These are phyloP conservation scores for Ginglymostoma cirratum DNA, from an alignment of 2,113 vertebrate species.

Conservation along the genomic window DNA sequence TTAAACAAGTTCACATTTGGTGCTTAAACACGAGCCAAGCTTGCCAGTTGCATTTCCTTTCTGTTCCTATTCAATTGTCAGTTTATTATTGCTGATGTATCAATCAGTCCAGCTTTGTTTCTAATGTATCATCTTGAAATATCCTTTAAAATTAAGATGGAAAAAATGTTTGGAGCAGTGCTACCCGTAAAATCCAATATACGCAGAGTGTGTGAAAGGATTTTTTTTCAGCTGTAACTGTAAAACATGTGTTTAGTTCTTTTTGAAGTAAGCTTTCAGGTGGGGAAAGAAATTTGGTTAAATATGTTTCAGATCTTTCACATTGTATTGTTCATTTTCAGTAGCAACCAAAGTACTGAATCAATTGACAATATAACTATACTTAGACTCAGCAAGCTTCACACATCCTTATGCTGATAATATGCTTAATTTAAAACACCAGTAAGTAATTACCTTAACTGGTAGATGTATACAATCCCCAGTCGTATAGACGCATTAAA, in stretches of 20 bases:
- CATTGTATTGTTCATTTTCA: not conserved
- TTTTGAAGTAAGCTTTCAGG: not conserved
- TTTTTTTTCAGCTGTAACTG: not conserved
- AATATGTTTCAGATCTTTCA: not conserved
- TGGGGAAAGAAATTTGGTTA: not conserved
- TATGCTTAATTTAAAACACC: not conserved
- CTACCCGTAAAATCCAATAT: not conserved
- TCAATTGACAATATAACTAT: not conserved
- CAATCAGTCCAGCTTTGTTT: not conserved
- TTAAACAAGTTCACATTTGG: not conserved
- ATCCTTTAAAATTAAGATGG: not conserved
- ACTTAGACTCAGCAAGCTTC: conserved; percentile 29
- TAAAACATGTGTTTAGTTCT: not conserved
- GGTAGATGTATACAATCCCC: not conserved
- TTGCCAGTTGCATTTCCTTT: not conserved
- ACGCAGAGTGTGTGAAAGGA: not conserved
- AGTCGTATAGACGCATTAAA: not conserved
- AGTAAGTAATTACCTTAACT: not conserved
- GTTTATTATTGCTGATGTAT: not conserved
- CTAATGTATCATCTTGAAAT: not conserved
- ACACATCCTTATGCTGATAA: not conserved
- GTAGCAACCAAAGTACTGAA: not conserved
- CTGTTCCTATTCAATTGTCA: not conserved
- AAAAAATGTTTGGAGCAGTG: not conserved
- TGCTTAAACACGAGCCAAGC: not conserved